Conservation (phyloP, 2,888 invertebrate species). For the Desoria tigrina region DNA sequence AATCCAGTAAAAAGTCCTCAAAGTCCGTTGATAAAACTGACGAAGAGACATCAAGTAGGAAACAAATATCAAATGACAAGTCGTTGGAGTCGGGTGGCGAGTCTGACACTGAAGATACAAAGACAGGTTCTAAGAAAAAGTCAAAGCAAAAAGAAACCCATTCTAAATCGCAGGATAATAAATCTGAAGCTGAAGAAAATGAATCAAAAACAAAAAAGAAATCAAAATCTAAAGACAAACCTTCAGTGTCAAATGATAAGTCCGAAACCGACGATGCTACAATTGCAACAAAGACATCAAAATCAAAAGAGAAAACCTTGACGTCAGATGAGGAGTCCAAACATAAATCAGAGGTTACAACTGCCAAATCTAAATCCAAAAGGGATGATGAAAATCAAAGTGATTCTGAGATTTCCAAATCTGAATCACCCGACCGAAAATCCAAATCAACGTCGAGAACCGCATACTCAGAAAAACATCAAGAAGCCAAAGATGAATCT, state of each 20-base stretch:
- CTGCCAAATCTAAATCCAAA: background rate
- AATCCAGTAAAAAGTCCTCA: no score
- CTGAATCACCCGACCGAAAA: conserved; percentile 1
- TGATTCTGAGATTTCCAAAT: background rate
- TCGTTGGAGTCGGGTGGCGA: no score
- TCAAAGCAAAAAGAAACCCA: no score
- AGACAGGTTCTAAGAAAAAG: no score
- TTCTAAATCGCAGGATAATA: conserved; percentile 1
- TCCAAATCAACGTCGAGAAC: background rate
- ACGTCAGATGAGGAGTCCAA: background rate
- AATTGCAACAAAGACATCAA: conserved; percentile 18
- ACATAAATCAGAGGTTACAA: background rate
- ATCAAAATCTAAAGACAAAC: conserved; percentile 34
- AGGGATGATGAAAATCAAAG: background rate
- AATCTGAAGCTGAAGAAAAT: conserved; percentile 24
- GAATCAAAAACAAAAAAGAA: conserved; percentile 20
- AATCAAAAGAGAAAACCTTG: background rate
- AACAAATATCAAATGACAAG: no score
- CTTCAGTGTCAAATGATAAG: background rate
- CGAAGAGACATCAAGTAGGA: no score
- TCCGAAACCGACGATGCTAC: conserved; percentile 26
- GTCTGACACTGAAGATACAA: no score
- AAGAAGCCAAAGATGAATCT: conserved; percentile 4
- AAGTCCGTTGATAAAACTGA: no score
- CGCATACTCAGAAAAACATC: background rate